Evolutionary conservation across 2,113 vertebrate species (phyloP), one percentile per base, ranked within the genome.

Genomic region (Microcebus ravelobensis): DNA sequence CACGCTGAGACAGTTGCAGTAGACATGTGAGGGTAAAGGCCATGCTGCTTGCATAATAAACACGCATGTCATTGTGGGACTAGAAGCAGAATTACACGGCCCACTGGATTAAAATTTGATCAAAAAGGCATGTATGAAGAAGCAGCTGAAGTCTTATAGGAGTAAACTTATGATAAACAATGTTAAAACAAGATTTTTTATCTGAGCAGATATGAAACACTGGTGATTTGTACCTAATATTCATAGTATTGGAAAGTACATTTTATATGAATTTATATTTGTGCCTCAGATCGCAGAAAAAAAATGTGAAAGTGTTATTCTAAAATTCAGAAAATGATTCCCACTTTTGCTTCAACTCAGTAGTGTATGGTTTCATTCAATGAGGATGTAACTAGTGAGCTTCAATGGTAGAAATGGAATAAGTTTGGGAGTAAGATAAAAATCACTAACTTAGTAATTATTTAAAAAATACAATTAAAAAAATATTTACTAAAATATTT

Each of bases 21-120:
- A 6, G 31, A 77, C 21, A 9, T 42, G 84, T 39, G 27, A 87
- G 71, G 73, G 39, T 31, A 14, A 23, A 2, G 63, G 21, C 76
- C 52, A 55, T 48, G 59, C 23, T 57, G 50, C 29, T 42, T 65
- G 25, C 34, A 92, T 85, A 73, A 65, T 52, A 94, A 92, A 87
- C 71, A 91, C 11, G 34, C 11, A 68, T 61, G 84, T 87, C 34
- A 73, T 25, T 55, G 39, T 94, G 70, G 52, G 13, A 42, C 31
- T 12, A n/a, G 18, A 81, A 61, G 65, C 57, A 87, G 52, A 92
- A 84, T 77, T 52, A 76, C 7, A 27, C 6, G 50, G 25, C 67
- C n/a, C 14, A 59, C 95, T 50, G 20, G 45, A 76, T 87, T 76
- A 83, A 39, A 59, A 84, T 89, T 84, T 82, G 42, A 77, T 95